phyloP scores from a whole-genome alignment of 2,113 vertebrate genomes.

The Coptodon bakossiorum region DNA sequence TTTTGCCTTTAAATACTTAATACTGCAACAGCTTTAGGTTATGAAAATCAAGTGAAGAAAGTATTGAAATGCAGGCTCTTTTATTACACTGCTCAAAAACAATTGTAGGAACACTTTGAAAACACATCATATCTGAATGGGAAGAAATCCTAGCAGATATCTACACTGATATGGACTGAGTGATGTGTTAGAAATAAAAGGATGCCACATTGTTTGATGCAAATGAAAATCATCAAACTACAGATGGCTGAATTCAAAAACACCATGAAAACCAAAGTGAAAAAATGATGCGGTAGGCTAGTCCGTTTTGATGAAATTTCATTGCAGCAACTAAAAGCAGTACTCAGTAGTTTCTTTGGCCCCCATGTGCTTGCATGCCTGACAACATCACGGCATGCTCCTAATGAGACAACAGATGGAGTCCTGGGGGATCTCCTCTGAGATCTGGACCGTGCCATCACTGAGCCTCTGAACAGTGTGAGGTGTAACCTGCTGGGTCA shows the following conservation, averaged over 20 bases:
- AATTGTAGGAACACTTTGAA: not conserved
- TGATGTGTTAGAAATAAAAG: not conserved
- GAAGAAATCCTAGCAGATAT: not conserved
- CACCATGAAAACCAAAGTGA: not conserved
- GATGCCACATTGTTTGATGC: not conserved
- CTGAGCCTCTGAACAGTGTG: not conserved
- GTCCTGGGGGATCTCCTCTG: not conserved
- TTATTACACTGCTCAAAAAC: not conserved
- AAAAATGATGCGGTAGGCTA: not conserved
- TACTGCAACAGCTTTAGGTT: not conserved
- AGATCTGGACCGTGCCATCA: not conserved
- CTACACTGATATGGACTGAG: not conserved
- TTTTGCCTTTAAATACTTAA: not conserved
- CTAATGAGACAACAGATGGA: not conserved
- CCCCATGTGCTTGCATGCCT: not conserved
- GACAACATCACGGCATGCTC: not conserved
- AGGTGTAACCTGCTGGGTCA: not conserved
- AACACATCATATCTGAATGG: not conserved
- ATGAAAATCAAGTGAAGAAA: constrained; percentile 44
- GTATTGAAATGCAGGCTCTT: constrained; percentile 40
- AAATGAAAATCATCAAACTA: not conserved
- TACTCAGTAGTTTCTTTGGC: not conserved
- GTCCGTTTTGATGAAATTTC: not conserved
- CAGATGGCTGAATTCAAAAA: not conserved
- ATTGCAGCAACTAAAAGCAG: not conserved